Percentiles rank a stretch among this genome's conserved stretches.
Evolutionary conservation across 2,797 vertebrate genomes (phyloP).

Genomic region (Peromyscus melanophrys): DNA sequence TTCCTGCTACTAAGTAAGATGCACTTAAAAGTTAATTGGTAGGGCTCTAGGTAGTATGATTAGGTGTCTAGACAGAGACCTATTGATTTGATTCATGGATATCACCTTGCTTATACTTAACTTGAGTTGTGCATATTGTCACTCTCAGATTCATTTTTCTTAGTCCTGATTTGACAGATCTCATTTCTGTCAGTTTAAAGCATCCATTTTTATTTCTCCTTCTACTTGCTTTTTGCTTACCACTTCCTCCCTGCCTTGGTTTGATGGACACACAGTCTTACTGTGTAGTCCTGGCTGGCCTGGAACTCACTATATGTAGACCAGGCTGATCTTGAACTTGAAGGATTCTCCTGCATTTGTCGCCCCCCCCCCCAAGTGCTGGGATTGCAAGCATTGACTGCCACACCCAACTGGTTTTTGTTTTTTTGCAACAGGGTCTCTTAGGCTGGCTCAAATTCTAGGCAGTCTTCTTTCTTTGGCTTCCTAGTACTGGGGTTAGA

Average conservation of each 20-base stretch:
- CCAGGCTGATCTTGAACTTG: neutral
- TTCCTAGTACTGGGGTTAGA: neutral
- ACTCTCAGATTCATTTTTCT: slow-evolving; percentile 29
- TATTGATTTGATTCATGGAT: neutral
- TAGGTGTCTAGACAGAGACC: slow-evolving; percentile 5
- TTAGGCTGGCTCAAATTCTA: neutral
- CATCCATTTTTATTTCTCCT: slow-evolving; percentile 22
- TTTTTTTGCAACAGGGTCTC: neutral
- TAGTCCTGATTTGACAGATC: slow-evolving; percentile 24
- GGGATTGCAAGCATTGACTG: neutral
- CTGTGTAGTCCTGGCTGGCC: neutral
- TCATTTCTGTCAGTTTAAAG: slow-evolving; percentile 60
- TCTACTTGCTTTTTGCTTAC: neutral
- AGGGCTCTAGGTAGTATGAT: neutral
- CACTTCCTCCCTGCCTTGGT: neutral
- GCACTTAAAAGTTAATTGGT: neutral
- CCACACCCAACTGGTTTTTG: neutral
- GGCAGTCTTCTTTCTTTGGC: neutral
- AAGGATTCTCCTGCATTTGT: neutral
- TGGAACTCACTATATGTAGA: neutral
- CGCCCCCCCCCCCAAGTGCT: neutral
- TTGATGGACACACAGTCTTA: neutral
- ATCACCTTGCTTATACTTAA: slow-evolving; percentile 30
- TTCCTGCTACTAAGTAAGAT: slow-evolving; percentile 7
- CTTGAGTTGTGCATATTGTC: slow-evolving; percentile 31